phyloP scores from a whole-genome alignment of 2,888 invertebrate species.

The Xestia c-nigrum region DNA sequence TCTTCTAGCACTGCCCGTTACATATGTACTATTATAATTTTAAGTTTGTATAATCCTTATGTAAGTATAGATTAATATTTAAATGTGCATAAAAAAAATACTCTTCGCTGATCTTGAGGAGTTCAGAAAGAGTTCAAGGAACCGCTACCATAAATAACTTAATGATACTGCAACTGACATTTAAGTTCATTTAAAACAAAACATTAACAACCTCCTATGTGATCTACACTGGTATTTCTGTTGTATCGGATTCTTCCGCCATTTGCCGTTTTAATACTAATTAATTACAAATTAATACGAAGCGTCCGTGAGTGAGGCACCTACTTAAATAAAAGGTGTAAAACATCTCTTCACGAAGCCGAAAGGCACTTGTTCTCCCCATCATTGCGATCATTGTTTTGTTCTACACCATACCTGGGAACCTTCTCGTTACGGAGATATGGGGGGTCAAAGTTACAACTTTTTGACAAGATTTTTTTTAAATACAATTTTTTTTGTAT shows the following conservation, averaged over 20 bases:
- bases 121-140: constrained; percentile 48
- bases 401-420: too few relatives aligned
- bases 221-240: neutral
- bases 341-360: too few relatives aligned
- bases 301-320: neutral
- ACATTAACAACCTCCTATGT: neutral
- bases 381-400: too few relatives aligned
- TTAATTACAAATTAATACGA: neutral
- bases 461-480: too few relatives aligned
- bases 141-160: constrained; percentile 11
- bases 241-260: neutral
- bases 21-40: neutral
- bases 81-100: neutral
- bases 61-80: neutral
- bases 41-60: neutral
- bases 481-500: too few relatives aligned
- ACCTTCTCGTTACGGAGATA: too few relatives aligned
- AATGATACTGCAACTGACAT: constrained; percentile 10
- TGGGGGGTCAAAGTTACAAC: too few relatives aligned
- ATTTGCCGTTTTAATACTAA: neutral
- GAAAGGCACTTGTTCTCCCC: too few relatives aligned
- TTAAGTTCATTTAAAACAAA: constrained; percentile 13
- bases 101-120: constrained; percentile 41
- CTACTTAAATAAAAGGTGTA: too few relatives aligned
- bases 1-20: neutral